Evolutionary conservation across 2,113 vertebrate genomes (phyloP).

Genomic region (Ciconia maguari): DNA sequence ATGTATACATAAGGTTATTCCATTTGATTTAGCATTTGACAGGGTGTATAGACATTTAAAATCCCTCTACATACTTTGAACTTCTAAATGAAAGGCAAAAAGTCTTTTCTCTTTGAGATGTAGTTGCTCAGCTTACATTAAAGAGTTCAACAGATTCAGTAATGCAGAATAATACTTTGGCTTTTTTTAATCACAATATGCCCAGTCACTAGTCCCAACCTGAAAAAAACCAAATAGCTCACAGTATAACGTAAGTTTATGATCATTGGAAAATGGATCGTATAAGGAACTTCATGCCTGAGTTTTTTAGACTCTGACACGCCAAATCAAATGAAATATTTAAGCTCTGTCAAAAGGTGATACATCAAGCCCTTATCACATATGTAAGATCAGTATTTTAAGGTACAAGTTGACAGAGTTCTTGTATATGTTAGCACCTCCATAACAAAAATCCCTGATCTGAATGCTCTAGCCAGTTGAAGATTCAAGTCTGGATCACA

Average conservation of each 20-base stretch:
- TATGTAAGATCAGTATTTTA: neutral
- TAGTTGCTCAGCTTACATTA: neutral
- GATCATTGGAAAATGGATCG: neutral
- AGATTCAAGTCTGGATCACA: neutral
- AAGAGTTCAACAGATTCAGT: neutral
- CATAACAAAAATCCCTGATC: neutral
- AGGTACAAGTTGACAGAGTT: neutral
- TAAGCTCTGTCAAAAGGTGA: neutral
- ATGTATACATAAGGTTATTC: slow-evolving; percentile 44
- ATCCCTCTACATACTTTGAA: slow-evolving; percentile 34
- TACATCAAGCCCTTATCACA: neutral
- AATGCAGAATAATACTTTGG: neutral
- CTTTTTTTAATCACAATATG: neutral
- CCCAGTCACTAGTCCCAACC: neutral
- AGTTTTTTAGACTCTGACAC: neutral
- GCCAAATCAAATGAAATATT: neutral
- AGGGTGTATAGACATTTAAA: slow-evolving; percentile 38
- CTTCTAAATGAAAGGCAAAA: neutral
- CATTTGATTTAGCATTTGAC: slow-evolving; percentile 56
- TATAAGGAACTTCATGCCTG: neutral
- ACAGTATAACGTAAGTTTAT: neutral
- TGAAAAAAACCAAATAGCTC: neutral
- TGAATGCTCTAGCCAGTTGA: neutral
- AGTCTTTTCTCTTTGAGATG: neutral
- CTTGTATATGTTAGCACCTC: neutral